These are phyloP conservation scores for Monochamus alternatus DNA, from an alignment of 2,888 invertebrate species.

Conservation along the genomic window DNA sequence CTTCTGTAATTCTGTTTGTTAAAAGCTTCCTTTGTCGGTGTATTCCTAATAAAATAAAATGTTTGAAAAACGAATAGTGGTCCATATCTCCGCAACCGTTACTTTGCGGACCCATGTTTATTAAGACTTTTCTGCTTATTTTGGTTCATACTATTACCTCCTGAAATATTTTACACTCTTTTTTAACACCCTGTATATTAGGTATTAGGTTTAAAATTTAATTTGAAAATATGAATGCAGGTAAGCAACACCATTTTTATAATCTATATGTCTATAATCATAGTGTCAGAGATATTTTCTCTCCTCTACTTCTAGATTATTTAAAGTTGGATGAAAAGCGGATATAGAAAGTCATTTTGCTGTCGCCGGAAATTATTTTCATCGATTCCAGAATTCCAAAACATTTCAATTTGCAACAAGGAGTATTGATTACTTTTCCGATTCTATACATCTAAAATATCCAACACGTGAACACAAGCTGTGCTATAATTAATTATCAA, in stretches of 20 bases:
- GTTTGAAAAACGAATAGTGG: too few relatives aligned
- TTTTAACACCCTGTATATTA: too few relatives aligned
- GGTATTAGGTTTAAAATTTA: too few relatives aligned
- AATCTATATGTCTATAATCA: not conserved
- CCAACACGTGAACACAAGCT: constrained; percentile 3
- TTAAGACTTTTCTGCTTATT: too few relatives aligned
- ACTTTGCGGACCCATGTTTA: too few relatives aligned
- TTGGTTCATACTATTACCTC: too few relatives aligned
- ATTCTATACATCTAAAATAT: not conserved
- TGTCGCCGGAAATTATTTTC: constrained; percentile 4
- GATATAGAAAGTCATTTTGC: not conserved
- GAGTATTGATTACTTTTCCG: not conserved
- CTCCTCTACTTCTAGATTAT: not conserved
- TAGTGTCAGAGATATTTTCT: not conserved
- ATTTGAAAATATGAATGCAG: too few relatives aligned
- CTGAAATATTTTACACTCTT: too few relatives aligned
- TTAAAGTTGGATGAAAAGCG: not conserved
- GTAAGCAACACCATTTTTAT: not conserved
- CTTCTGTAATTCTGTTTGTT: too few relatives aligned
- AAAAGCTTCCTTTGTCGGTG: too few relatives aligned
- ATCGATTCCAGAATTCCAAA: constrained; percentile 6
- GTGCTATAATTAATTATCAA: not conserved
- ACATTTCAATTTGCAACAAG: not conserved
- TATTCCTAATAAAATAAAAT: too few relatives aligned
- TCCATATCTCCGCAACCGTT: too few relatives aligned